Evolutionary conservation across 1,140 invertebrate genomes (phyloP).

Genomic region (Heliconius hermathena): DNA sequence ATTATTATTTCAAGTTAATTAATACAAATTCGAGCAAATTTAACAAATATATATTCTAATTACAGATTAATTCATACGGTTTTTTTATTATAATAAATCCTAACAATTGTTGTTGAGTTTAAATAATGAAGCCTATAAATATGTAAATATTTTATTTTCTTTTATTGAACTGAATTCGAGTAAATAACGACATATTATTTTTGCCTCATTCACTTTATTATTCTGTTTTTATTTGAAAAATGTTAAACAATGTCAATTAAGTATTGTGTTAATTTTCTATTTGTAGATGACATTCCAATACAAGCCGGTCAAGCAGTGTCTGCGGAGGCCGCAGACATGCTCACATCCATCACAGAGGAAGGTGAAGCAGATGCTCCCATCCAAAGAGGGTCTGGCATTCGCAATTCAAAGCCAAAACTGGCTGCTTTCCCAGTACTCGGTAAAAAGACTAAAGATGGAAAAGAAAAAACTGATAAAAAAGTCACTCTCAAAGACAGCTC

Average conservation of each 20-base stretch:
- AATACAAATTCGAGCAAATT: not conserved
- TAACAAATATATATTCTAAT: not conserved
- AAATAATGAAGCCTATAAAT: slow-evolving; percentile 9
- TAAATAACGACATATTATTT: not conserved
- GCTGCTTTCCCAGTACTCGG: slow-evolving; percentile 73
- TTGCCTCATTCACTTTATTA: not conserved
- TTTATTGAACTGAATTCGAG: not conserved
- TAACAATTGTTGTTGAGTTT: slow-evolving; percentile 22
- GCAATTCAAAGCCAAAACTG: slow-evolving; percentile 77
- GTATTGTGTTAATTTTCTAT: not conserved
- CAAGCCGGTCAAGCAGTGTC: slow-evolving; percentile 69
- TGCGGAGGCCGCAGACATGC: slow-evolving; percentile 70
- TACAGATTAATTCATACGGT: slow-evolving; percentile 6
- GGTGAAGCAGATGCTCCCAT: slow-evolving; percentile 71
- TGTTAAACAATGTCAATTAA: not conserved
- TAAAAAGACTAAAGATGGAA: slow-evolving; percentile 76
- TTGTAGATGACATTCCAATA: slow-evolving; percentile 44
- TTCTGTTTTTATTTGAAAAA: too few relatives aligned
- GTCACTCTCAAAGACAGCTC: slow-evolving; percentile 71
- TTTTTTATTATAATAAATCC: not conserved
- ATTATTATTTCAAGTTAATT: not conserved
- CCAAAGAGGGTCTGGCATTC: slow-evolving; percentile 61
- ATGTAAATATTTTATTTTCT: not conserved
- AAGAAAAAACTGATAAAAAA: slow-evolving; percentile 76
- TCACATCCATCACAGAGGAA: slow-evolving; percentile 78